Base-by-base conservation (phyloP, 2,113 vertebrate species). In the Diphyllodes magnificus region DNA sequence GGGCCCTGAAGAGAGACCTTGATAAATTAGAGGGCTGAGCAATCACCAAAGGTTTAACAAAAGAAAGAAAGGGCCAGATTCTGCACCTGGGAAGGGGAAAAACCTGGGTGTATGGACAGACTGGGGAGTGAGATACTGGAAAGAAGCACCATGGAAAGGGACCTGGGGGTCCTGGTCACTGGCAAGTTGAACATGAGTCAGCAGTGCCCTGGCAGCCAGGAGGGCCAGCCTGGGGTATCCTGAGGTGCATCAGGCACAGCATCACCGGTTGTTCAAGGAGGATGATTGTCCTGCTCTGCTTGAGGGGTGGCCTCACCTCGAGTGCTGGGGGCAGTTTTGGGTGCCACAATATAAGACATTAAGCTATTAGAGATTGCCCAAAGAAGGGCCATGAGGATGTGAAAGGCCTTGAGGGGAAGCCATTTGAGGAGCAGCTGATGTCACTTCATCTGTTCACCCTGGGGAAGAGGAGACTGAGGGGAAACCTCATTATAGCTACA, bases 181-280 rank as follows among this genome's bases (percentile, higher is more conserved):
- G 42, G 4, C 6, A 50, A 44, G 1, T 9, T 37, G 22, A 33
- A 44, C 3, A 2, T 2, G 4, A 49, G 4, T 1, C 59, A 72
- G 37, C 27, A 50, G 37, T 37, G 50, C 42, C 18, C 42, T 44
- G 42, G 22, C 8, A 72, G 15, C 42, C 59, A 65, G 37, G 42
- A 72, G 7, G 27, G 27, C 31, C 37, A 37, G 3, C 1, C 1
- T 0, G 39, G 39, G 39, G 11, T 57, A 51, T 59, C 59, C 27
- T 44, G 37, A 11, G 3, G 15, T 39, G 0, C 50, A 50, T 33
- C 50, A 72, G 76, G 31, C 3, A 65, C 33, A 65, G 24, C 30
- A 79, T 21, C 0, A 0, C 12, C 50, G 49, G 35, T 30, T 0
- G 0, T 12, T 23, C 13, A 22, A 65, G 31, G 37, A 22, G 72